Base-by-base conservation (phyloP, 1,140 invertebrate genomes). In the Drosophila nigrodunni region DNA sequence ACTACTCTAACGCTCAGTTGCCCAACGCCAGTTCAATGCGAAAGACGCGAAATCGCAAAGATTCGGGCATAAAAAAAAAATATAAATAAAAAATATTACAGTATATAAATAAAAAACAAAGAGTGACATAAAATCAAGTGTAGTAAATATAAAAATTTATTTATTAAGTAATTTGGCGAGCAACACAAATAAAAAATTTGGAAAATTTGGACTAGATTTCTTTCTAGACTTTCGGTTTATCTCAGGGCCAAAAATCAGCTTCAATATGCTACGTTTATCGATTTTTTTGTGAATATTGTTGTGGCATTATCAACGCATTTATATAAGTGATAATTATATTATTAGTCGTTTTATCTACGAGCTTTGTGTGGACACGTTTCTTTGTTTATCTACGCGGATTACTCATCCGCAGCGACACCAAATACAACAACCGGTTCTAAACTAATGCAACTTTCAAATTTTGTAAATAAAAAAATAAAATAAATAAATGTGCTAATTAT, bases 281-380 rank as follows among this genome's bases (percentile, higher is more conserved):
- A 88, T 88, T 88, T 88, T 88, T 65, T 83, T 54, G 50, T 54
- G 83, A 89, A 88, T 83, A 88, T 80, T 89, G 85, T 89, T 88
- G 85, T 77, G 83, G 85, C 85, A 88, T 88, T 88, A 88, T 88
- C 83, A 88, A 77, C 83, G 62, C 74, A 88, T 88, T 88, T 88
- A 88, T 88, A 88, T 80, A 88, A 61, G 83, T 78, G 83, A 88
- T 88, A 88, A 88, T 88, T 88, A 88, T 88, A 88, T 88, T 88
- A 88, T 88, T 88, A 88, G 83, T 69, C 78, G 66, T 75, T 61
- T 82, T 88, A 88, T 88, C 85, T 87, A 60, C 69, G 37, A 49
- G 62, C 18, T 47, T 18, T 15, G 52, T 50, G 30, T 34, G 50
- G 50, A 30, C 30, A 54, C 46, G 59, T 65, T 74, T 64, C 54